Percentiles rank a stretch among this genome's conserved stretches.
Conservation (phyloP, 2,113 vertebrate genomes). For the Mandrillus leucophaeus region DNA sequence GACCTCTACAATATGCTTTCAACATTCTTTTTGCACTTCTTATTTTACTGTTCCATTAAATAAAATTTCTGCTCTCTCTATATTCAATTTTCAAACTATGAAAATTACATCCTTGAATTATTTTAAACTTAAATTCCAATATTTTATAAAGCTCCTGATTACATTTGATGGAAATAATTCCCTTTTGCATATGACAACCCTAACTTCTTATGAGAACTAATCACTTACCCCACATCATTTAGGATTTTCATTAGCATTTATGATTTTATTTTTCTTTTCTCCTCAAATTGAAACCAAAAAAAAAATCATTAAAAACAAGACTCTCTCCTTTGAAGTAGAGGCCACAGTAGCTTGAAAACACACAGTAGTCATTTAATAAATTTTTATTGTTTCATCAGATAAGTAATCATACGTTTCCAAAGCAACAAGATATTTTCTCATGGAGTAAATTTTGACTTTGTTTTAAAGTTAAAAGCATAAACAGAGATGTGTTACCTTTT, state of each 20-base stretch:
- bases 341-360: not conserved
- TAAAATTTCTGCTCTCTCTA: not conserved
- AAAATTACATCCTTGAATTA: not conserved
- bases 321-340: not conserved
- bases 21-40: not conserved
- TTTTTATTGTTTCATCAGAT: not conserved
- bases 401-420: not conserved
- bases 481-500: not conserved
- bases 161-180: not conserved
- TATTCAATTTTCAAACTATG: not conserved
- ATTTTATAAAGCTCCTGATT: not conserved
- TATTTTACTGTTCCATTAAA: not conserved
- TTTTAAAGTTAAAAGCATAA: conserved; percentile 51
- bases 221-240: not conserved
- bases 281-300: not conserved
- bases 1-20: not conserved
- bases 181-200: not conserved
- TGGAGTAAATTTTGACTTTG: not conserved
- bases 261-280: not conserved
- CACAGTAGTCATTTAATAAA: not conserved
- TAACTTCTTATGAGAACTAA: not conserved
- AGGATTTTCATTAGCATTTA: not conserved
- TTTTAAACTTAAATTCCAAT: not conserved
- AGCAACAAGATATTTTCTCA: not conserved
- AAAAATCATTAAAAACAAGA: not conserved